Evolutionary conservation across 2,113 vertebrate species (phyloP).

Genomic region (Pangasianodon gigas): DNA sequence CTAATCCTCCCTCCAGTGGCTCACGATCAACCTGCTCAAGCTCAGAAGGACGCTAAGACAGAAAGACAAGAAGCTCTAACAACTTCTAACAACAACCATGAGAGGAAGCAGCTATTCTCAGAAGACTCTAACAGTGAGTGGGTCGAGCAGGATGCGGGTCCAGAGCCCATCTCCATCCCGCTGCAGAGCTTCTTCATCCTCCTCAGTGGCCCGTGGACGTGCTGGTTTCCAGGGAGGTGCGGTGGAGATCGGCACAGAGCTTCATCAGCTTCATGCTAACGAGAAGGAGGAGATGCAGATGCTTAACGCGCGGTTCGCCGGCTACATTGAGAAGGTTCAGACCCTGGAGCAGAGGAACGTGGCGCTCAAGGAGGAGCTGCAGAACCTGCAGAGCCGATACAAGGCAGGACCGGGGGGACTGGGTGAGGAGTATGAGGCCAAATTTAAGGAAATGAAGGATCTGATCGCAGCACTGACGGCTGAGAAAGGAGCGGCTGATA

Average conservation of each 20-base stretch:
- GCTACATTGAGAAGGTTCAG: conserved; percentile 79
- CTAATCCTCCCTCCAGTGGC: conserved; percentile 49
- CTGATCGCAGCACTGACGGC: conserved; percentile 76
- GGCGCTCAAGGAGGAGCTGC: conserved; percentile 60
- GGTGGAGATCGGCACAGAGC: conserved; percentile 66
- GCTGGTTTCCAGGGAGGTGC: conserved; percentile 60
- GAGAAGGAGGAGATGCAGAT: conserved; percentile 81
- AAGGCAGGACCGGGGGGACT: conserved; percentile 66
- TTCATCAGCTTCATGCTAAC: conserved; percentile 70
- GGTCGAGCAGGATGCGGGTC: conserved; percentile 67
- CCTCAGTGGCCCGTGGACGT: conserved; percentile 53
- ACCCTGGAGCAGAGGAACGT: conserved; percentile 72
- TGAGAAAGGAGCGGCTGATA: conserved; percentile 72
- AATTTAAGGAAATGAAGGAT: conserved; percentile 73
- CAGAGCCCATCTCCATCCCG: conserved; percentile 73
- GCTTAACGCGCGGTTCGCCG: conserved; percentile 75
- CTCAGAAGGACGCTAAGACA: conserved; percentile 13
- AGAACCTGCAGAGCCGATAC: conserved; percentile 63
- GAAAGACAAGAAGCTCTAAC: background rate
- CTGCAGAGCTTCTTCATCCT: conserved; percentile 67
- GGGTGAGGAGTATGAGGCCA: conserved; percentile 72
- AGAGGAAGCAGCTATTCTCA: conserved; percentile 73
- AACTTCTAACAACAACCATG: conserved; percentile 61
- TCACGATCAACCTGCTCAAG: conserved; percentile 16
- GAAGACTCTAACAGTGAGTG: conserved; percentile 74